phyloP scores from a whole-genome alignment of 1,140 invertebrate genomes.

The Oryctes rhinoceros region DNA sequence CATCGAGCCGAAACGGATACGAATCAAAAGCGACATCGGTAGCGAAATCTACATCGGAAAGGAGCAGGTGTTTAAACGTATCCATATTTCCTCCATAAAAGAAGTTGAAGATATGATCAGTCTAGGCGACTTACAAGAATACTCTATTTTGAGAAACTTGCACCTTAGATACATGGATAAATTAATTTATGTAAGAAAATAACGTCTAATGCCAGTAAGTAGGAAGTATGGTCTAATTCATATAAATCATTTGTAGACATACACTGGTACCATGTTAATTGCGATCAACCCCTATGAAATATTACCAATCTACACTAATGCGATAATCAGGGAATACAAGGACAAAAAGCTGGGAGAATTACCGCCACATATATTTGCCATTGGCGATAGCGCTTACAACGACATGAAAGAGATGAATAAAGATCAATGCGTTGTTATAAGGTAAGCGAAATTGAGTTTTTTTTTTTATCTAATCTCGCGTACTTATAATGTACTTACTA shows the following conservation, averaged over 20 bases:
- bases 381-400: constrained; percentile 87
- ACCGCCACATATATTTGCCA: constrained; percentile 93
- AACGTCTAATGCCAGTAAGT: background rate
- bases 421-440: constrained; percentile 93
- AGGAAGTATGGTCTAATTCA: background rate
- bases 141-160: constrained; percentile 91
- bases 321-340: constrained; percentile 84
- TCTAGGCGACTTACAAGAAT: constrained; percentile 90
- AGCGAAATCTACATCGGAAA: constrained; percentile 68
- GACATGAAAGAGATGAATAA: constrained; percentile 78
- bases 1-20: constrained; percentile 78
- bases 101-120: constrained; percentile 96
- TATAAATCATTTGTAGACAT: constrained; percentile 74
- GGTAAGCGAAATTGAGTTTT: constrained; percentile 62
- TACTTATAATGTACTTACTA: too few relatives aligned
- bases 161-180: constrained; percentile 88
- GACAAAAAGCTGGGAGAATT: constrained; percentile 84
- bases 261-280: constrained; percentile 91
- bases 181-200: constrained; percentile 84
- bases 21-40: constrained; percentile 82
- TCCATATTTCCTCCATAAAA: constrained; percentile 85
- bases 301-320: constrained; percentile 88
- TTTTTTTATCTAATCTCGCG: constrained; percentile 43
- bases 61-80: constrained; percentile 75
- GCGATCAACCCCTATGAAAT: constrained; percentile 95